Percentiles rank a stretch among this genome's conserved stretches.
Conservation (phyloP, 2,888 invertebrate species). For the Pyralis farinalis region DNA sequence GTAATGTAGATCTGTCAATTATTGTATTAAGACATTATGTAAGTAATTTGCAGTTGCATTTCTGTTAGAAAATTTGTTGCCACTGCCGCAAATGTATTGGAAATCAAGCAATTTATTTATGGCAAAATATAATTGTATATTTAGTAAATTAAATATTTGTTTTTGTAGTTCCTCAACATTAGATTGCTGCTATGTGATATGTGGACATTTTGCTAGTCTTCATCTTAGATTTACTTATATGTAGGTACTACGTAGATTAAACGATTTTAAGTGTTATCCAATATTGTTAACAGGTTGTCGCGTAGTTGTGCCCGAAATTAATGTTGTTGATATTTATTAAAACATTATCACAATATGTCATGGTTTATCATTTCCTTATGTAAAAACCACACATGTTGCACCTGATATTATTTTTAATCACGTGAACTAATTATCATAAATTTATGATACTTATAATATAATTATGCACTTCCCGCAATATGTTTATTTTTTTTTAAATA, state of each 20-base stretch:
- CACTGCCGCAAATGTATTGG: background rate
- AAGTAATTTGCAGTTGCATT: constrained; percentile 5
- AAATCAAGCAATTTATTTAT: no score
- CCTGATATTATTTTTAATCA: background rate
- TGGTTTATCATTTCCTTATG: background rate
- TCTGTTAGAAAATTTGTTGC: background rate
- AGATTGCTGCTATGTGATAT: constrained; percentile 26
- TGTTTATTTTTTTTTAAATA: constrained; percentile 46
- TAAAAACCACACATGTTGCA: background rate
- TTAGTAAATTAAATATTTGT: no score
- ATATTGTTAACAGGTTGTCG: constrained; percentile 10
- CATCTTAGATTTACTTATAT: background rate
- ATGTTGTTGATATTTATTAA: constrained; percentile 23
- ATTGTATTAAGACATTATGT: constrained; percentile 9
- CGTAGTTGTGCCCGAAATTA: constrained; percentile 14
- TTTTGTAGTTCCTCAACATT: constrained; percentile 27
- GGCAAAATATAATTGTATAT: no score
- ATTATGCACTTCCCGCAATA: constrained; percentile 21
- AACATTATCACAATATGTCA: constrained; percentile 16
- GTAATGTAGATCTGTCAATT: constrained; percentile 19
- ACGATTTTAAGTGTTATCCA: constrained; percentile 8
- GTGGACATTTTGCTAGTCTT: constrained; percentile 31
- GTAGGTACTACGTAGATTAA: background rate
- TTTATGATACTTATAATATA: background rate
- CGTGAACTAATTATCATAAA: background rate